Evolutionary conservation across 2,888 invertebrate species (phyloP).

Genomic region (Oegoconia quadripuncta): DNA sequence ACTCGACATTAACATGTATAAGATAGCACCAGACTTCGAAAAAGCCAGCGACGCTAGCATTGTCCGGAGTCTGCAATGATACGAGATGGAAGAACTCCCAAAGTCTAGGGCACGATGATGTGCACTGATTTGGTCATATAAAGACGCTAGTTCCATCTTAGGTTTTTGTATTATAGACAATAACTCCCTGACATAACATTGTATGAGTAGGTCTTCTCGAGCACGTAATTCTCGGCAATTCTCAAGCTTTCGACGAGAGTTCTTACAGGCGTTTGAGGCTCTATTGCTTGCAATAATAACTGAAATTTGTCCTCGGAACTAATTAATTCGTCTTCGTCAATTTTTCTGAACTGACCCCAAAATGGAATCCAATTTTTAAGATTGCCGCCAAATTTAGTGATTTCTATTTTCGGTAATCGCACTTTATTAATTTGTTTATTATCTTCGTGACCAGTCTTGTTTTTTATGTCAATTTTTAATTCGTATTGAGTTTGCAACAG

Average conservation of each 20-base stretch:
- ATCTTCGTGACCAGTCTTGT: too few relatives aligned
- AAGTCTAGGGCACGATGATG: constrained; percentile 7
- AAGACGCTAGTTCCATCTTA: background rate
- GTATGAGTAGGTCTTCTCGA: constrained; percentile 1
- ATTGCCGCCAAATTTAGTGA: constrained; percentile 5
- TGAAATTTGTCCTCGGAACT: constrained; percentile 1
- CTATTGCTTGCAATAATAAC: constrained; percentile 3
- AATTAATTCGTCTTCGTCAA: background rate
- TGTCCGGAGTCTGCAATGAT: too few relatives aligned
- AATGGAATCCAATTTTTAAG: constrained; percentile 4
- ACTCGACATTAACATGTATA: too few relatives aligned
- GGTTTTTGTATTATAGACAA: background rate
- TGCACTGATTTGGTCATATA: constrained; percentile 8
- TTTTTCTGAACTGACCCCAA: constrained; percentile 8
- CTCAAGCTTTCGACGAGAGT: constrained; percentile 5
- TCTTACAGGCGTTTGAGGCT: background rate
- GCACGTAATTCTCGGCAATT: constrained; percentile 3
- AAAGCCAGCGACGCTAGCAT: too few relatives aligned
- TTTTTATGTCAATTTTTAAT: too few relatives aligned
- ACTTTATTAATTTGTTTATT: too few relatives aligned
- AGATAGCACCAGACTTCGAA: too few relatives aligned
- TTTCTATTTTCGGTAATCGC: background rate
- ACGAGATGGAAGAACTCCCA: too few relatives aligned
- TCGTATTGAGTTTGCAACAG: too few relatives aligned
- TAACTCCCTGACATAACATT: constrained; percentile 6